These are phyloP conservation scores for Pocota personata DNA, from an alignment of 2,888 invertebrate species.

Conservation along the genomic window DNA sequence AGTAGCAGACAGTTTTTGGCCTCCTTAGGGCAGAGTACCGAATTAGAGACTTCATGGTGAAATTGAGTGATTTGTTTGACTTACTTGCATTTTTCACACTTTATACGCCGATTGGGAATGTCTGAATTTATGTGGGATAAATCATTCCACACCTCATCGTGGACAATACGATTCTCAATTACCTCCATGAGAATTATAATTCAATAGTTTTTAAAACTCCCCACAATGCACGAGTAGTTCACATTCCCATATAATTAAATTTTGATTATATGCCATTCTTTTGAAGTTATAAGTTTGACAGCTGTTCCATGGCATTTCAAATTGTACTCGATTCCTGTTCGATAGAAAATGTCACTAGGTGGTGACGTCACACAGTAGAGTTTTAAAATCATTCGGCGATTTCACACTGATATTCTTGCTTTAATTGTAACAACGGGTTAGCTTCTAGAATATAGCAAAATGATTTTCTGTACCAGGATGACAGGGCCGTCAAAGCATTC, in stretches of 20 bases:
- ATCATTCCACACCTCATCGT: slow-evolving; percentile 87
- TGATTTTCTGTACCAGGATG: too few relatives aligned
- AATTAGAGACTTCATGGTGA: neutral
- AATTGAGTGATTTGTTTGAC: slow-evolving; percentile 75
- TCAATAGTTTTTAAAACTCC: neutral
- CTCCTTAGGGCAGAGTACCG: slow-evolving; percentile 84
- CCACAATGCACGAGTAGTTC: neutral
- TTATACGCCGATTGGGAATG: slow-evolving; percentile 87
- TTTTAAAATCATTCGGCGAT: too few relatives aligned
- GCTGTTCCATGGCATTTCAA: too few relatives aligned
- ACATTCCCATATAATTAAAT: neutral
- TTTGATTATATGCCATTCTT: neutral
- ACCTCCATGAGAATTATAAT: slow-evolving; percentile 5
- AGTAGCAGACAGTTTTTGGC: slow-evolving; percentile 95
- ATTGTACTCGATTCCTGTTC: too few relatives aligned
- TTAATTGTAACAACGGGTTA: too few relatives aligned
- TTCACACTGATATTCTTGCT: too few relatives aligned
- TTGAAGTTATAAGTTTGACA: too few relatives aligned
- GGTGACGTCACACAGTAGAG: too few relatives aligned
- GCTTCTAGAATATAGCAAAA: too few relatives aligned
- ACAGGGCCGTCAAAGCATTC: too few relatives aligned
- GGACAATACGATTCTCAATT: slow-evolving; percentile 28
- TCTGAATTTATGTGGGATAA: slow-evolving; percentile 89
- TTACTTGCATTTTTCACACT: slow-evolving; percentile 90
- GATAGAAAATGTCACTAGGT: too few relatives aligned